These are phyloP conservation scores for Cynaeus angustus DNA, from an alignment of 2,888 invertebrate genomes.

Conservation along the genomic window DNA sequence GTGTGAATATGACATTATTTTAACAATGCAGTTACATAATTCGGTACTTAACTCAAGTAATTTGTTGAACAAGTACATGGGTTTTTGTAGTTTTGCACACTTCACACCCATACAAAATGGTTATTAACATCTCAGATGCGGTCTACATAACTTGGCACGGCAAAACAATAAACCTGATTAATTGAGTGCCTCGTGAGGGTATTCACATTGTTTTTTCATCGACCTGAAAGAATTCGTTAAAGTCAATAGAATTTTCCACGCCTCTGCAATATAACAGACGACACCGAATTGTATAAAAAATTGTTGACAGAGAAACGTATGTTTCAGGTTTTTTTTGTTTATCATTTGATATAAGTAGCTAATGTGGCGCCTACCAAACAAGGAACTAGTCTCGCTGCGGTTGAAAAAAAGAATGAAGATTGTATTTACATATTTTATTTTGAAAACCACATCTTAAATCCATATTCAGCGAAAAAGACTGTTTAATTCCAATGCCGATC, in stretches of 20 bases:
- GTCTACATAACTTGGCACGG: background rate
- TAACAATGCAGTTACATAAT: slow-evolving; percentile 22
- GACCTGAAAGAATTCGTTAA: background rate
- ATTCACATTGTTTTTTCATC: slow-evolving; percentile 1
- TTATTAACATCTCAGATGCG: slow-evolving; percentile 3
- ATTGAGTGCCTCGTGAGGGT: background rate
- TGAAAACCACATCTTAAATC: background rate
- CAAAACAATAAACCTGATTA: background rate
- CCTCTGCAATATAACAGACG: slow-evolving; percentile 1
- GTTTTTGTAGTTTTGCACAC: background rate
- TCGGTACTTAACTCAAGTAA: slow-evolving; percentile 15
- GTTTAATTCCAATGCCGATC: background rate
- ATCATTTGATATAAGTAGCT: slow-evolving; percentile 1
- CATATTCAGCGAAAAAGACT: background rate
- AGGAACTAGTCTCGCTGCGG: background rate
- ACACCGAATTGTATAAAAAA: slow-evolving; percentile 16
- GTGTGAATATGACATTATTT: slow-evolving; percentile 28
- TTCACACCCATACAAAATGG: background rate
- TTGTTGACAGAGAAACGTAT: slow-evolving; percentile 20
- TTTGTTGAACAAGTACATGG: slow-evolving; percentile 7
- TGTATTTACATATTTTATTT: background rate
- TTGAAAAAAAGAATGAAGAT: background rate
- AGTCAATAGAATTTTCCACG: slow-evolving; percentile 12
- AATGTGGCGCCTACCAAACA: slow-evolving; percentile 6
- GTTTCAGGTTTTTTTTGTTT: slow-evolving; percentile 9